Evolutionary conservation across 2,797 vertebrate genomes (phyloP).

Genomic region (Schizothorax lantsangensis): DNA sequence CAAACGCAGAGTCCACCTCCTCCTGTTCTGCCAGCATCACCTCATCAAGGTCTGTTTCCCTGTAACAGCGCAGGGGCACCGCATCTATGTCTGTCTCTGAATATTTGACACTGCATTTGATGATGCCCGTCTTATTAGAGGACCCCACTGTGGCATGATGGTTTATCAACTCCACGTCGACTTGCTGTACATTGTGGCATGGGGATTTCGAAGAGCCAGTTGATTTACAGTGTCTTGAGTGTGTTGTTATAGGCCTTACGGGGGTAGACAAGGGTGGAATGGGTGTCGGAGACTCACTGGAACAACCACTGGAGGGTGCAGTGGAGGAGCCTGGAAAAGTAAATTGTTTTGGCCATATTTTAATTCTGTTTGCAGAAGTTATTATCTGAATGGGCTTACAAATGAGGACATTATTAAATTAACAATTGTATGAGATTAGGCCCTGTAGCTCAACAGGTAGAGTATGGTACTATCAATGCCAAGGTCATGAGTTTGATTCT

Average conservation of each 20-base stretch:
- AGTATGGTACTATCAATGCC: not conserved
- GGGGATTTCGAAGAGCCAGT: constrained; percentile 20
- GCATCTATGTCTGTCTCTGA: constrained; percentile 95
- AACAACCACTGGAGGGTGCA: constrained; percentile 58
- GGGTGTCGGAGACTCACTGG: constrained; percentile 60
- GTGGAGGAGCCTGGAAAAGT: constrained; percentile 50
- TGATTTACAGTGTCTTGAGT: constrained; percentile 46
- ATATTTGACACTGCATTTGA: constrained; percentile 86
- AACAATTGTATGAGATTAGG: not conserved
- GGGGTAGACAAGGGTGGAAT: constrained; percentile 64
- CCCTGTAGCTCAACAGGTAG: not conserved
- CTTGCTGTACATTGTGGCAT: constrained; percentile 77
- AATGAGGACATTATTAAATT: not conserved
- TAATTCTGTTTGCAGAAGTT: not conserved
- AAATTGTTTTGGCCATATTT: not conserved
- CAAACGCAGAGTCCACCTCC: constrained; percentile 86
- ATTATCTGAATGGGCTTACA: not conserved
- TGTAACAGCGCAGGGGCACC: constrained; percentile 91
- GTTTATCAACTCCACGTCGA: constrained; percentile 84
- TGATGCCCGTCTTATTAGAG: constrained; percentile 77
- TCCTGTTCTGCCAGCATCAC: constrained; percentile 62
- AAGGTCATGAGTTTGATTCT: not conserved
- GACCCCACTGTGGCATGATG: constrained; percentile 59
- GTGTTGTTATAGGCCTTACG: constrained; percentile 47
- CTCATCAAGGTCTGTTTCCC: constrained; percentile 61